Evolutionary conservation across 37 sponge, comb jelly and placozoan species (phyloP).

Genomic region (Lycopodina hypogea): DNA sequence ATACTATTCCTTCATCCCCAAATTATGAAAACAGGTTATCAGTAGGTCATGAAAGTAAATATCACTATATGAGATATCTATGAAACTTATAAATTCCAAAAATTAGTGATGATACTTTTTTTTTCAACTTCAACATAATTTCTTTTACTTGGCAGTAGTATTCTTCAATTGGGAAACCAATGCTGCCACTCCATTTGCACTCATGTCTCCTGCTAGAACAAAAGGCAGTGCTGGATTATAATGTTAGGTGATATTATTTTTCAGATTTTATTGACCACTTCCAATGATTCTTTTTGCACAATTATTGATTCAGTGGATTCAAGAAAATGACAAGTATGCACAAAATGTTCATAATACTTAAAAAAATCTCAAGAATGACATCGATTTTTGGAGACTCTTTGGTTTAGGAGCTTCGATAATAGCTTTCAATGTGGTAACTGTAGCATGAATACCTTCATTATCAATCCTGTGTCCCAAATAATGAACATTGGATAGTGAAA

Average conservation of each 20-base stretch:
- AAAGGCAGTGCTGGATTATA: conserved; percentile 19
- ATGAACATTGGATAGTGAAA: background rate
- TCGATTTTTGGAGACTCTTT: conserved; percentile 8
- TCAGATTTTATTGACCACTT: background rate
- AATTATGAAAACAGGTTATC: conserved; percentile 16
- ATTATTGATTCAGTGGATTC: background rate
- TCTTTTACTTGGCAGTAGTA: background rate
- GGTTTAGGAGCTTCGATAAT: conserved; percentile 5
- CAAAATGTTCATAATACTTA: conserved; percentile 33
- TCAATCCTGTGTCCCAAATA: background rate
- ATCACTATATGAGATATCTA: background rate
- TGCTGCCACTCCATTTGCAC: conserved; percentile 12
- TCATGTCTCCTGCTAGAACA: conserved; percentile 8
- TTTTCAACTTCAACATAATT: conserved; percentile 29
- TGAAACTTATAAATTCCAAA: conserved; percentile 7
- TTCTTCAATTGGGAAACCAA: conserved; percentile 2
- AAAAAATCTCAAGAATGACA: conserved; percentile 19
- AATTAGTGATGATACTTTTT: conserved; percentile 12
- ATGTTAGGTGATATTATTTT: background rate
- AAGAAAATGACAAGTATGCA: background rate
- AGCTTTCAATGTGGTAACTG: background rate
- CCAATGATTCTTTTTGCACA: conserved; percentile 3
- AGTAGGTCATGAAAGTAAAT: conserved; percentile 18
- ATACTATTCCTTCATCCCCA: background rate
- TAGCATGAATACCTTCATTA: background rate